Conservation (phyloP, 2,797 vertebrate species). For the Ibycter americanus region DNA sequence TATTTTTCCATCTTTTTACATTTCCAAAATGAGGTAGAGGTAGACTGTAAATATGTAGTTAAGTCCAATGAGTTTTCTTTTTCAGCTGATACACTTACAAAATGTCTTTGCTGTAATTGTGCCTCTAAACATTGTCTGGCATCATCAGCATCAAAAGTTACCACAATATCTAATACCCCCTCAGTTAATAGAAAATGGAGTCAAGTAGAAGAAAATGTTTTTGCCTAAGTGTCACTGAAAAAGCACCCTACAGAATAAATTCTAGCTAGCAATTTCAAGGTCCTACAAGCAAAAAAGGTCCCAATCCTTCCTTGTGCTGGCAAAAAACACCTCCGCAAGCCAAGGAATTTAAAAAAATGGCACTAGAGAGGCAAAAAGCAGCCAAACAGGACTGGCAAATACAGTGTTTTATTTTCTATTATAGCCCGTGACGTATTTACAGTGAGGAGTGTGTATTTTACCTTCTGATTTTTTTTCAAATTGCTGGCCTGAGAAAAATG, state of each 20-base stretch:
- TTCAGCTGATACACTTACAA: not conserved
- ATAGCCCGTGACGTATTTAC: conserved; percentile 42
- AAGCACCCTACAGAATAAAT: not conserved
- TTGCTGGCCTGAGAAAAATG: conserved; percentile 61
- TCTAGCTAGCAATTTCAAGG: not conserved
- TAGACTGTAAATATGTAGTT: conserved; percentile 14
- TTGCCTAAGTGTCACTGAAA: not conserved
- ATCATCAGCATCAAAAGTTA: conserved; percentile 60
- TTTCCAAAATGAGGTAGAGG: not conserved
- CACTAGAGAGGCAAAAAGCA: not conserved
- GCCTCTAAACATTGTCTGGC: conserved; percentile 65
- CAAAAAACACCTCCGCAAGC: not conserved
- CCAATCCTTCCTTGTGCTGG: not conserved
- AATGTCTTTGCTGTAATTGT: conserved; percentile 44
- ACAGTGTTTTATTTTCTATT: conserved; percentile 45
- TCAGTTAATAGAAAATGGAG: conserved; percentile 39
- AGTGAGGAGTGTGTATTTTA: conserved; percentile 56
- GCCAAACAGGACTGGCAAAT: not conserved
- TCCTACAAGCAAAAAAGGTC: not conserved
- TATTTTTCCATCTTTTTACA: conserved; percentile 1
- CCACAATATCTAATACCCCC: not conserved
- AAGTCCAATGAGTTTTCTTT: conserved; percentile 20
- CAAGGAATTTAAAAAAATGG: conserved; percentile 3
- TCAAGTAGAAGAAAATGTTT: conserved; percentile 31
- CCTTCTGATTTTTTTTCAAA: conserved; percentile 47